Evolutionary conservation across 2,113 vertebrate genomes (phyloP).

Genomic region (Ceratotherium simum): DNA sequence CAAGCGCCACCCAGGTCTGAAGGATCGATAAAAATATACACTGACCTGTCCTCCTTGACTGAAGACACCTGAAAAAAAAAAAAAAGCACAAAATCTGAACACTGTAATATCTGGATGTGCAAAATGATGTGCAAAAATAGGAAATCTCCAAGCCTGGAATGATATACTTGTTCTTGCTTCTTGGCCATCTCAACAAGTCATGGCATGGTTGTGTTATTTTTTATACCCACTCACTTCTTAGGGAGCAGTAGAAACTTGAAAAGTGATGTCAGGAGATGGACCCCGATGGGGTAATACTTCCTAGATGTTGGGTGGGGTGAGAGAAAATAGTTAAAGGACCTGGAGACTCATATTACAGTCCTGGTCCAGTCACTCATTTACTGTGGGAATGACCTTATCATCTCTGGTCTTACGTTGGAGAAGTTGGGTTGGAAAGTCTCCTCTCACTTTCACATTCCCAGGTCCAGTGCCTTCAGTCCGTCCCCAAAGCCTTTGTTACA

Average conservation of each 20-base stretch:
- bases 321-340: not conserved
- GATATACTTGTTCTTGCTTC: not conserved
- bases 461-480: not conserved
- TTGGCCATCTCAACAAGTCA: not conserved
- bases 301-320: not conserved
- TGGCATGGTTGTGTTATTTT: not conserved
- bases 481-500: not conserved
- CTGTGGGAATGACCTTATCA: not conserved
- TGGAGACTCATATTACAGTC: not conserved
- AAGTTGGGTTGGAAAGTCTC: not conserved
- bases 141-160: not conserved
- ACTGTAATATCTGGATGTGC: slow-evolving; percentile 10
- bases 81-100: slow-evolving; percentile 19
- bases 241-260: not conserved
- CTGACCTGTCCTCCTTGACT: slow-evolving; percentile 77
- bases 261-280: not conserved
- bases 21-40: slow-evolving; percentile 34
- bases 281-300: not conserved
- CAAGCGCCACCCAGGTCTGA: not conserved
- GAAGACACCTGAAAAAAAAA: slow-evolving; percentile 64
- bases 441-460: not conserved
- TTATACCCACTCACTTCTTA: not conserved
- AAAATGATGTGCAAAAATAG: not conserved
- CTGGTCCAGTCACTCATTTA: not conserved
- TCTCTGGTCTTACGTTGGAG: not conserved